These are phyloP conservation scores for Rutilus rutilus DNA, from an alignment of 2,113 vertebrate genomes.

Conservation along the genomic window DNA sequence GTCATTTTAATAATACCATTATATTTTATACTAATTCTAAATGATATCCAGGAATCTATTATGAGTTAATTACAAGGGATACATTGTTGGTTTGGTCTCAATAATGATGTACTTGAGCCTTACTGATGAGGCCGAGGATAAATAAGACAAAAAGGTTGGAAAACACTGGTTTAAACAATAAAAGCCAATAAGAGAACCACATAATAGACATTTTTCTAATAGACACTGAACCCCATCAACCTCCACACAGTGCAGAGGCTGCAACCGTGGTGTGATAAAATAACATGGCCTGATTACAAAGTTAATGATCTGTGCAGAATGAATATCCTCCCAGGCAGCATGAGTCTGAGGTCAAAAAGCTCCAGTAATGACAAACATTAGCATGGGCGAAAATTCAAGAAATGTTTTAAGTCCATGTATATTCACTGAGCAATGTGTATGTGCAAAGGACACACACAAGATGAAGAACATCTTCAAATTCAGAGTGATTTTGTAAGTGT, in stretches of 20 bases:
- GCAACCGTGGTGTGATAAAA: constrained; percentile 42
- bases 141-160: constrained; percentile 14
- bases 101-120: constrained; percentile 3
- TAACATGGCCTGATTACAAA: constrained; percentile 48
- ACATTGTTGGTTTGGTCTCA: not conserved
- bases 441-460: not conserved
- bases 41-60: not conserved
- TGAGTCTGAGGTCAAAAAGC: constrained; percentile 28
- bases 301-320: constrained; percentile 42
- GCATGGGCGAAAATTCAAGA: constrained; percentile 24
- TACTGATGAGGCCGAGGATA: not conserved
- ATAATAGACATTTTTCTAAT: constrained; percentile 35
- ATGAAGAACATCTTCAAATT: constrained; percentile 1
- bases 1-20: not conserved
- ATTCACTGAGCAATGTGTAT: not conserved
- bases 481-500: not conserved
- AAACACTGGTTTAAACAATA: constrained; percentile 31
- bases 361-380: constrained; percentile 31
- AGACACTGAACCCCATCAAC: constrained; percentile 40
- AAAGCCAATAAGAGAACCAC: constrained; percentile 17
- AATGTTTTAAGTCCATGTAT: constrained; percentile 17
- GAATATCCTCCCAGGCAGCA: constrained; percentile 41
- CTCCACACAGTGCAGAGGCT: constrained; percentile 20
- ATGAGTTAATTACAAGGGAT: not conserved
- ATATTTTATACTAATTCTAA: not conserved